Percentiles rank a stretch among this genome's conserved stretches.
phyloP scores from a whole-genome alignment of 2,797 vertebrate species.

The Salmo trutta region DNA sequence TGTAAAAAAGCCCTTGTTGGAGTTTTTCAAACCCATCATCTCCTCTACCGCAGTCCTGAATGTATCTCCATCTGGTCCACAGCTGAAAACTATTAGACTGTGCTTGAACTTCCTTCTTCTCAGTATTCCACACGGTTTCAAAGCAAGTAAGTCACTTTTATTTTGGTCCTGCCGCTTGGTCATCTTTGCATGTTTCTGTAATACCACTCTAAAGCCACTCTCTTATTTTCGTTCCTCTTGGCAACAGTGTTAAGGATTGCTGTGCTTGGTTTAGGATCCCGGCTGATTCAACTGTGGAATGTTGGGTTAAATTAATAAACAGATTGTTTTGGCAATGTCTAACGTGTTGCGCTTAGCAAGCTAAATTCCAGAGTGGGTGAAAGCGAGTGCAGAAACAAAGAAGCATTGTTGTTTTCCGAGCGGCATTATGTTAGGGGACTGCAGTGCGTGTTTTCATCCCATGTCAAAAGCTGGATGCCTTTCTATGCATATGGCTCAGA shows the following conservation, averaged over 20 bases:
- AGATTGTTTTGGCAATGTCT: conserved; percentile 51
- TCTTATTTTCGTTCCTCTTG: conserved; percentile 9
- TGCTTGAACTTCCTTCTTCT: conserved; percentile 73
- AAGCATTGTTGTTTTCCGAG: conserved; percentile 62
- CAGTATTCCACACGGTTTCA: conserved; percentile 58
- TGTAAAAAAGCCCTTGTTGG: conserved; percentile 60
- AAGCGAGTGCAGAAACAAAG: conserved; percentile 60
- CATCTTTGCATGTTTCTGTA: conserved; percentile 53
- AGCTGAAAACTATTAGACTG: conserved; percentile 81
- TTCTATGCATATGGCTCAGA: conserved; percentile 64
- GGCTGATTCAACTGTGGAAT: conserved; percentile 55
- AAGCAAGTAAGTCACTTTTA: conserved; percentile 66
- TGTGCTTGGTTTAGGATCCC: conserved; percentile 43
- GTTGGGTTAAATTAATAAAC: conserved; percentile 55
- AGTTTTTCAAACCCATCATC: conserved; percentile 69
- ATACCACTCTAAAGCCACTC: conserved; percentile 23
- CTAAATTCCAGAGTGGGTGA: conserved; percentile 52
- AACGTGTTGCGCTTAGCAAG: conserved; percentile 42
- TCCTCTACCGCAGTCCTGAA: conserved; percentile 62
- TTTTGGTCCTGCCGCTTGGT: conserved; percentile 36
- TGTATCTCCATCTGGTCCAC: conserved; percentile 76
- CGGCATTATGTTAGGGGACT: conserved; percentile 49
- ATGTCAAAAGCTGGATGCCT: conserved; percentile 53
- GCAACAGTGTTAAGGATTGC: conserved; percentile 22
- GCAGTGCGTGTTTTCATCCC: conserved; percentile 47